Conservation (phyloP, 2,113 vertebrate species). For the Peromyscus maniculatus region DNA sequence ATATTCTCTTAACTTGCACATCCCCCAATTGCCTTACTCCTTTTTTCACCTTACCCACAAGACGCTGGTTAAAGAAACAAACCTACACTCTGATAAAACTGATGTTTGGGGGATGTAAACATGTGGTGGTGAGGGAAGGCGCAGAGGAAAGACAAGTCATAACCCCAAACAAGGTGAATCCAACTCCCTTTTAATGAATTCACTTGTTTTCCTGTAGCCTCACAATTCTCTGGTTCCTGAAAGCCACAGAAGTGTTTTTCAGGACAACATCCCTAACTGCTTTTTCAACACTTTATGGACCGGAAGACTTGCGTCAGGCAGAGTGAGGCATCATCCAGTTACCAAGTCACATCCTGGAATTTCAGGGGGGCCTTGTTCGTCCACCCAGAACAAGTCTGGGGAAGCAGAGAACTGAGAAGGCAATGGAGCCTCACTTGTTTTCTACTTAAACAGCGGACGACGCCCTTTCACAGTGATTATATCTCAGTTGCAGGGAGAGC, state of each 20-base stretch:
- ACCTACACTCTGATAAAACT: not conserved
- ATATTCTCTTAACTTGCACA: slow-evolving; percentile 13
- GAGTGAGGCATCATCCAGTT: not conserved
- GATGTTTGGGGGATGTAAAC: not conserved
- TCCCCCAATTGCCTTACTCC: not conserved
- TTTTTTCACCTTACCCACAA: not conserved
- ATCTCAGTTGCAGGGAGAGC: not conserved
- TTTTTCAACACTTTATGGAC: slow-evolving; percentile 42
- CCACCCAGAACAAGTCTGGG: not conserved
- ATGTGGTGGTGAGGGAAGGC: not conserved
- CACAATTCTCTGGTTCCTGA: slow-evolving; percentile 30
- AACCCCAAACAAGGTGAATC: not conserved
- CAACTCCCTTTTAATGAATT: not conserved
- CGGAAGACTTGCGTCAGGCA: not conserved
- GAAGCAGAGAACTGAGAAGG: not conserved
- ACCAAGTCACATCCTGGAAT: not conserved
- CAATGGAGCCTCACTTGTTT: not conserved
- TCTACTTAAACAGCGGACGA: not conserved
- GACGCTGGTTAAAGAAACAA: slow-evolving; percentile 19
- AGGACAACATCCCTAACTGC: slow-evolving; percentile 4
- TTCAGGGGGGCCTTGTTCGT: not conserved
- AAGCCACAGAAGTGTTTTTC: slow-evolving; percentile 50
- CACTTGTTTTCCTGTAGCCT: slow-evolving; percentile 12
- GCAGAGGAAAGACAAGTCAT: not conserved
- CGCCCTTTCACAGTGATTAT: not conserved